Evolutionary conservation across 2,113 vertebrate genomes (phyloP).

Genomic region (Chamaea fasciata): DNA sequence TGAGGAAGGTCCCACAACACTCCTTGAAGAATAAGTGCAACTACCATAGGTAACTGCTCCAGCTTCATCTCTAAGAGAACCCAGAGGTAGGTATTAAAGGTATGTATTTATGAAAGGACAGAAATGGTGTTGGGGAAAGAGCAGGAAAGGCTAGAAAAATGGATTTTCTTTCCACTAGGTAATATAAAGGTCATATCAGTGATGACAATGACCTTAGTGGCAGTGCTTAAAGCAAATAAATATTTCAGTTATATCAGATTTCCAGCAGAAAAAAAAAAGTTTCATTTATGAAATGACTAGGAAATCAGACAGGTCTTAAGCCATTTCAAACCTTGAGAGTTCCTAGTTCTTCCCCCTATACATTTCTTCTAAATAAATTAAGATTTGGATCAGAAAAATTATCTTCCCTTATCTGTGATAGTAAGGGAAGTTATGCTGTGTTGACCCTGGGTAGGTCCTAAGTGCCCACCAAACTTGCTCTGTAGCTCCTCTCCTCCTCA

Average conservation of each 20-base stretch:
- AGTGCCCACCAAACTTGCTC: rapidly evolving
- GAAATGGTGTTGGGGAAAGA: not conserved
- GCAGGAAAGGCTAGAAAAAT: not conserved
- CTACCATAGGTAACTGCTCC: not conserved
- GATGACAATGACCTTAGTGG: not conserved
- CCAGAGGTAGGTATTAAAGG: not conserved
- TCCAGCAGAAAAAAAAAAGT: not conserved
- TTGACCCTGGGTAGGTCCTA: not conserved
- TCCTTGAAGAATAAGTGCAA: not conserved
- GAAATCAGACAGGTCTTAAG: not conserved
- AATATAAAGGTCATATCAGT: not conserved
- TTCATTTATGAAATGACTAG: not conserved
- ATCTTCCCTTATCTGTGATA: not conserved
- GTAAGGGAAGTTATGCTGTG: not conserved
- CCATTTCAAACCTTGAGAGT: not conserved
- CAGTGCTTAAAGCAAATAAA: not conserved
- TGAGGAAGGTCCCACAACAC: not conserved
- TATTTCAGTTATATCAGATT: not conserved
- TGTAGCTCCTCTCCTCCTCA: not conserved
- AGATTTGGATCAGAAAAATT: not conserved
- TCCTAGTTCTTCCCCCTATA: rapidly evolving
- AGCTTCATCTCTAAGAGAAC: not conserved
- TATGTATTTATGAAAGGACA: not conserved
- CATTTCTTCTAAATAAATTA: not conserved
- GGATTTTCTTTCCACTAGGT: not conserved